Evolutionary conservation across 2,888 invertebrate genomes (phyloP).

Genomic region (Lysandra coridon): DNA sequence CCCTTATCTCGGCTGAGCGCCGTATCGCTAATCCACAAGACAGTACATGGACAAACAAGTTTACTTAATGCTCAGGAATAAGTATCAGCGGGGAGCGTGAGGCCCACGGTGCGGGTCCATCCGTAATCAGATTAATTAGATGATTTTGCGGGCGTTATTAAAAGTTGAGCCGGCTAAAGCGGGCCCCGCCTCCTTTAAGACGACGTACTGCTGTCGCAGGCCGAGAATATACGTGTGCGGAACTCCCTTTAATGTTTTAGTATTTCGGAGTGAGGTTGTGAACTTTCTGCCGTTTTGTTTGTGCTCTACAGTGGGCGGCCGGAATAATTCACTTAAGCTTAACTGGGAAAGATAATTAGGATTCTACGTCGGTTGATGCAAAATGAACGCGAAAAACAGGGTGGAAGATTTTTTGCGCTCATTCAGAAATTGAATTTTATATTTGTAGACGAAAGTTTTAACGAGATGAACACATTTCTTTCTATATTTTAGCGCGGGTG

Average conservation of each 20-base stretch:
- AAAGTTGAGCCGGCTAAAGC: conserved; percentile 76
- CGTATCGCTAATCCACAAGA: conserved; percentile 61
- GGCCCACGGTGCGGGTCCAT: conserved; percentile 60
- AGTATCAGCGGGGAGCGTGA: conserved; percentile 69
- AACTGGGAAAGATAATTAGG: conserved; percentile 81
- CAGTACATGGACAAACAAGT: conserved; percentile 68
- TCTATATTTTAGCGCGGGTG: conserved; percentile 60
- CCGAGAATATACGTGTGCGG: conserved; percentile 72
- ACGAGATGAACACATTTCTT: conserved; percentile 70
- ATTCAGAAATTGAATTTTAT: conserved; percentile 79
- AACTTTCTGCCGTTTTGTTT: conserved; percentile 77
- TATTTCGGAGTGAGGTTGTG: conserved; percentile 79
- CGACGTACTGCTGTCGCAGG: conserved; percentile 70
- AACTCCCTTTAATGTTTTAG: conserved; percentile 79
- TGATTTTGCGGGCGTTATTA: conserved; percentile 77
- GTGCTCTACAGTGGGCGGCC: conserved; percentile 76
- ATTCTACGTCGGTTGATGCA: conserved; percentile 79
- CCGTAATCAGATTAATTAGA: conserved; percentile 78
- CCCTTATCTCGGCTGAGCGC: conserved; percentile 51
- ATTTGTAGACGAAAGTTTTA: conserved; percentile 75
- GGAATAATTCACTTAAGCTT: conserved; percentile 80
- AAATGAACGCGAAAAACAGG: conserved; percentile 78
- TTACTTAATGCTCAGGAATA: conserved; percentile 69
- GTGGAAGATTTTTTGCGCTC: conserved; percentile 75
- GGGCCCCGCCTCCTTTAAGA: conserved; percentile 71